Evolutionary conservation across 2,888 invertebrate species (phyloP), one percentile per base, ranked within the genome.

Genomic region (Parnassius glacialis): DNA sequence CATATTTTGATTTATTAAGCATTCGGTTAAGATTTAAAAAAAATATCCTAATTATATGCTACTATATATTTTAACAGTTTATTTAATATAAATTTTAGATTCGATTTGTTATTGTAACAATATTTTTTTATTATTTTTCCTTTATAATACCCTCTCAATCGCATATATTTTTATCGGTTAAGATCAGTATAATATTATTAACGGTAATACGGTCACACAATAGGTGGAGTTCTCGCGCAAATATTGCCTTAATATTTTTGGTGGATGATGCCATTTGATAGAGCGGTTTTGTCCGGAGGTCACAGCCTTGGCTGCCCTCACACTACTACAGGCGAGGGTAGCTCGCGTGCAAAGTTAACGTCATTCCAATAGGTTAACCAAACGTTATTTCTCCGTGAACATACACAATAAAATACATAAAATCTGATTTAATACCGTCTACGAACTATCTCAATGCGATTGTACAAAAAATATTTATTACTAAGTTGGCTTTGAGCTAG

Each of bases 261-360:
- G 52, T 52, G 34, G 44, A 45, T 42, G 42, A 34, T 41, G 41
- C 53, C 43, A 42, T 51, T 65, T 62, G 65, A 62, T 60, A 55
- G 55, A 59, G 56, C 51, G 59, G 57, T 60, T 61, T 61, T 56
- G 64, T 62, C 60, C 57, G 70, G 74, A 80, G 83, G 80, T 79
- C 80, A 66, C 67, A 79, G 76, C 83, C 84, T 66, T 67, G 68
- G 68, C 74, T 76, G 64, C 52, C 63, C 70, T 65, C 66, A 63
- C 68, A 62, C 69, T 68, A 62, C 70, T 64, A 67, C 65, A 11
- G 66, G 66, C 70, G 64, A 64, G 69, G 71, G 70, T 71, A 70
- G 71, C 68, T 79, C 69, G 80, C 78, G 76, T 78, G 80, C 66
- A 61, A 65, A 63, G 70, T 68, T 80, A 74, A 76, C 79, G 78